Evolutionary conservation across 2,888 invertebrate genomes (phyloP), one percentile per base, ranked within the genome.

Genomic region (Watsonalla binaria): DNA sequence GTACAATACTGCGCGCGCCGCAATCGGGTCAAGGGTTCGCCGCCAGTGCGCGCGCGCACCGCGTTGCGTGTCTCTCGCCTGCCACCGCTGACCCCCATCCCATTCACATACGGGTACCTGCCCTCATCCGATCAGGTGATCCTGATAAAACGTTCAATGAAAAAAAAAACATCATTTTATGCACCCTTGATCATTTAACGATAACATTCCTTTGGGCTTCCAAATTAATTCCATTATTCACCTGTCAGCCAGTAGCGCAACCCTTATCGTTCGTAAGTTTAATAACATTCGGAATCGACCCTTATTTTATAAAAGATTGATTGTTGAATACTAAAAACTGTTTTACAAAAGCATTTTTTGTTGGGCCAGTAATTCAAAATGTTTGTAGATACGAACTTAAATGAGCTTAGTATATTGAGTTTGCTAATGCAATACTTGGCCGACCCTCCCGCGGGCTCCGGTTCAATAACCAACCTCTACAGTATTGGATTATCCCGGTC

Each of bases 11-110:
- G 78, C 71, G 77, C 75, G 72, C 77, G 78, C 81, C 76, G 77
- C 85, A 90, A 84, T 82, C 85, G 81, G 88, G 90, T 89, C 89
- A 90, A 88, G 90, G 89, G 87, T 85, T 74, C 76, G 78, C 76
- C 55, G 63, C 57, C 60, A 55, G 52, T 63, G 62, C 66, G 60
- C 56, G 54, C 61, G 55, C 54, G 57, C 58, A 46, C 59, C 58
- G 60, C 57, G 51, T 56, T 57, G 56, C 47, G 55, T 54, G 54
- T 59, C 54, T 57, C 61, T 53, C 54, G 46, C 45, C 54, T 47
- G 49, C 45, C 59, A 64, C 54, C 65, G 55, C 53, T 55, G 58
- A 66, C 69, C 70, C 69, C 57, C 59, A 68, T 64, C 54, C 61
- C 50, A 62, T 57, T 60, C 54, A 62, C 66, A 77, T 78, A 66